Evolutionary conservation across 30 jellyfish, hydroid and myxozoan genomes (phyloP).

Genomic region (Hydractinia symbiolongicarpus): DNA sequence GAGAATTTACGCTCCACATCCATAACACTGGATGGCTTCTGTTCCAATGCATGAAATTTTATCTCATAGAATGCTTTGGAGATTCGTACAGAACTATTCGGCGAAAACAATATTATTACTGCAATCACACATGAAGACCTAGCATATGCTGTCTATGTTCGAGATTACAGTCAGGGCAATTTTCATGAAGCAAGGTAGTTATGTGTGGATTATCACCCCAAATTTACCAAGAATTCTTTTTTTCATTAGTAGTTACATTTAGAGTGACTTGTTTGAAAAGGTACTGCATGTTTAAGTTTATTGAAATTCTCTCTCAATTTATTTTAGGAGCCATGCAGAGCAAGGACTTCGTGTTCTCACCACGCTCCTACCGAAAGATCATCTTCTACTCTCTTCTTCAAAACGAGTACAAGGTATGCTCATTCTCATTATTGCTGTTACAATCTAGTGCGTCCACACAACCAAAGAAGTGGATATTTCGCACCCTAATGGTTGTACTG

Average conservation of each 20-base stretch:
- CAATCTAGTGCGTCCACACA: not conserved
- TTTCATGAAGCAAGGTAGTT: slow-evolving; percentile 67
- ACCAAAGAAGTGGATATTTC: no score
- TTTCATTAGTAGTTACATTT: not conserved
- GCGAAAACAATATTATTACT: slow-evolving; percentile 55
- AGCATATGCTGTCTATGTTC: slow-evolving; percentile 87
- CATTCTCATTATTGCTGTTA: not conserved
- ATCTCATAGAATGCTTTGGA: slow-evolving; percentile 52
- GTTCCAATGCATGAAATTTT: no score
- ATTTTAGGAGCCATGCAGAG: slow-evolving; percentile 76
- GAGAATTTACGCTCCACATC: no score
- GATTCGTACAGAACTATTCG: slow-evolving; percentile 53
- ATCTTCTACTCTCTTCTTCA: slow-evolving; percentile 74
- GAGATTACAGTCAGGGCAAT: slow-evolving; percentile 85
- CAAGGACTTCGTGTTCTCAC: slow-evolving; percentile 54
- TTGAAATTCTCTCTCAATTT: not conserved
- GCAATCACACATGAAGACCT: slow-evolving; percentile 86
- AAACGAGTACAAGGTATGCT: slow-evolving; percentile 79
- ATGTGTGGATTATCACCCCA: not conserved
- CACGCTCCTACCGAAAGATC: slow-evolving; percentile 61
- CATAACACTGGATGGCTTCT: no score
- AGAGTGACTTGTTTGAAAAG: not conserved
- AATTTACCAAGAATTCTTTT: not conserved
- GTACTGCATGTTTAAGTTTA: not conserved
- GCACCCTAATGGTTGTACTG: no score